A percentile compares a stretch with the other conserved stretches of the same genome.
Evolutionary conservation across 2,113 vertebrate species (phyloP).

Genomic region (Oreotragus oreotragus): DNA sequence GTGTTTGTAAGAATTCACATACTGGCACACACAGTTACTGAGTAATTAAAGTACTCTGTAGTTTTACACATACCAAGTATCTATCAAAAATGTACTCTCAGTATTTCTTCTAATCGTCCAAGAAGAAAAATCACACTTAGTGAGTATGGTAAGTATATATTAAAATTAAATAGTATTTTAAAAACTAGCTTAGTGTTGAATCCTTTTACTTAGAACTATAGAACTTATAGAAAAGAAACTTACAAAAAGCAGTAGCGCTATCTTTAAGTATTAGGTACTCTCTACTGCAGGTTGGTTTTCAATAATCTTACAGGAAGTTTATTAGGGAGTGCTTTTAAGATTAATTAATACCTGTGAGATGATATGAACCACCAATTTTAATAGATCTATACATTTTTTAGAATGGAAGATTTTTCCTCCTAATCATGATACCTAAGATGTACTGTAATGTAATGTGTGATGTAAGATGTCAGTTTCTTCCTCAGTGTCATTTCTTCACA

Average conservation of each 20-base stretch:
- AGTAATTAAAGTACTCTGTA: not conserved
- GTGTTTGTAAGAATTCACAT: not conserved
- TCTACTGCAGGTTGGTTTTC: not conserved
- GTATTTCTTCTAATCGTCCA: not conserved
- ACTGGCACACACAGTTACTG: not conserved
- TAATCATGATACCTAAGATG: not conserved
- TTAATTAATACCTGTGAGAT: not conserved
- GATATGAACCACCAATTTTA: not conserved
- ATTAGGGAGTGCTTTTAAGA: not conserved
- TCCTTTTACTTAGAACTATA: not conserved
- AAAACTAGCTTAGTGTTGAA: not conserved
- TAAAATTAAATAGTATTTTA: not conserved
- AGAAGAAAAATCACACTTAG: not conserved
- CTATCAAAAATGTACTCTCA: slow-evolving; percentile 3
- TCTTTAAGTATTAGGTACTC: not conserved
- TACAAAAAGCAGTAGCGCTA: not conserved
- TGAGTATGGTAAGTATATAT: not conserved
- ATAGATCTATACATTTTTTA: not conserved
- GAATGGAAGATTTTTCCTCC: not conserved
- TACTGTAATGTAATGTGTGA: not conserved
- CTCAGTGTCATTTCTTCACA: not conserved
- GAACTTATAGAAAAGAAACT: not conserved
- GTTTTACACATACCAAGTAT: slow-evolving; percentile 3
- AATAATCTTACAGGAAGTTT: not conserved
- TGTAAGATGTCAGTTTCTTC: not conserved